These are phyloP conservation scores for Oscheius myriophilus DNA, from an alignment of 2,888 invertebrate genomes.

Conservation along the genomic window DNA sequence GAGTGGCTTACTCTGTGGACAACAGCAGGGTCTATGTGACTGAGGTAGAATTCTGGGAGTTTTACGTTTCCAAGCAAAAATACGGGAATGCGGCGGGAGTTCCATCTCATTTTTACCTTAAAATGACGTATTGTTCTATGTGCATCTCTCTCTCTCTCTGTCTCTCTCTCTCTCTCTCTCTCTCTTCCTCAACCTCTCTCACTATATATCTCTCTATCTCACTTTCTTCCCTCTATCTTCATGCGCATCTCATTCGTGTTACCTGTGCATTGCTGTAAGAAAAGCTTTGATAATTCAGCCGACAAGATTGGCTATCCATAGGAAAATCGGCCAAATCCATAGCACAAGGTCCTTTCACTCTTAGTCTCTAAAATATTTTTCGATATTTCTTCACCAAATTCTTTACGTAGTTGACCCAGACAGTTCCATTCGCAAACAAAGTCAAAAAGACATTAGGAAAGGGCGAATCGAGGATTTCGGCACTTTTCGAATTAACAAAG, in stretches of 20 bases:
- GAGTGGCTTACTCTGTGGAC: constrained; percentile 35
- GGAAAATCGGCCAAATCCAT: constrained; percentile 63
- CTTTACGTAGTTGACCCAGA: constrained; percentile 61
- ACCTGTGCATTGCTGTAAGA: constrained; percentile 49
- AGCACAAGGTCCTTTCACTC: constrained; percentile 57
- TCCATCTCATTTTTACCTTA: constrained; percentile 52
- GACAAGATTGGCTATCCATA: constrained; percentile 58
- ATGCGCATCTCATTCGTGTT: not conserved
- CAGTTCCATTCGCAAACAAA: constrained; percentile 59
- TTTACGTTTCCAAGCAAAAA: constrained; percentile 41
- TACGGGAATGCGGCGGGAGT: constrained; percentile 46
- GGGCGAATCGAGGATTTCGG: constrained; percentile 57
- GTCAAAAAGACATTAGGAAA: constrained; percentile 60
- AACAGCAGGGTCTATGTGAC: constrained; percentile 40
- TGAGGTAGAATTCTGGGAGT: constrained; percentile 50
- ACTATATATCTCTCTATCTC: not conserved
- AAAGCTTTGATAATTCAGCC: constrained; percentile 58
- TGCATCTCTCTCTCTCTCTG: not conserved
- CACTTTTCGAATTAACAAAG: constrained; percentile 58
- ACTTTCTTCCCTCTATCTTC: too few species aligned
- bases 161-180: too few species aligned
- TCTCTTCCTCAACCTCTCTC: too few species aligned
- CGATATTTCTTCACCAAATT: too few species aligned
- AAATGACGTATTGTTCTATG: not conserved
- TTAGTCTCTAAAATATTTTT: constrained; percentile 45